Conservation (phyloP, 2,113 vertebrate genomes). For the Pelodiscus sinensis region DNA sequence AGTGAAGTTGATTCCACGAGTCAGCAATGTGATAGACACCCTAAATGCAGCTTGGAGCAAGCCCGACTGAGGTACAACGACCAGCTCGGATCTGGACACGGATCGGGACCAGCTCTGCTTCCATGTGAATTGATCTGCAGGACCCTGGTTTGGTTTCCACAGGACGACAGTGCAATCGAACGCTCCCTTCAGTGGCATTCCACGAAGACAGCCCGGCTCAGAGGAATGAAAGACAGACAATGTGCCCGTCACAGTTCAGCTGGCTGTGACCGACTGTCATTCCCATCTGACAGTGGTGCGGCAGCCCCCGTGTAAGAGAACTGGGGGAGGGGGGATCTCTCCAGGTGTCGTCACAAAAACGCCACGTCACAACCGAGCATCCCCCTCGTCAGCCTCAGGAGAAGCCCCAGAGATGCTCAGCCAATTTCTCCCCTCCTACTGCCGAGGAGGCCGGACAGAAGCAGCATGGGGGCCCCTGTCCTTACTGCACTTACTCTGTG, state of each 20-base stretch:
- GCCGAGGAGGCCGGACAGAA: not conserved
- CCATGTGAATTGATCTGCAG: not conserved
- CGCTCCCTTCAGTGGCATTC: accelerated
- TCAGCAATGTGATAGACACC: not conserved
- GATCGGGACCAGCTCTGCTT: not conserved
- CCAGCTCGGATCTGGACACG: accelerated
- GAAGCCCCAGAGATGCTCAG: not conserved
- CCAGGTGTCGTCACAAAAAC: not conserved
- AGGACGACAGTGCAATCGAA: accelerated
- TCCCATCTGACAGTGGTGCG: not conserved
- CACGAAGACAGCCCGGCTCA: accelerated
- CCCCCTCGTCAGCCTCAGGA: not conserved
- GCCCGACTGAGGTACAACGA: accelerated
- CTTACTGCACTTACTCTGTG: not conserved
- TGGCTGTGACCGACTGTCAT: accelerated
- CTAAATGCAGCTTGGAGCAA: not conserved
- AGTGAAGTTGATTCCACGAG: not conserved
- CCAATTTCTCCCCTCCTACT: not conserved
- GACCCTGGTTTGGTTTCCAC: not conserved
- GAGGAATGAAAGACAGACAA: accelerated
- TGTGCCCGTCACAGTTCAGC: accelerated
- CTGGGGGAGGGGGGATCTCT: not conserved
- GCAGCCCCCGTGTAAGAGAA: not conserved
- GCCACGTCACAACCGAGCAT: accelerated
- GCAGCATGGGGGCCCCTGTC: too few species aligned